Percentiles rank a stretch among this genome's conserved stretches.
Evolutionary conservation across 1,140 invertebrate genomes (phyloP).

Genomic region (Pissodes strobi): DNA sequence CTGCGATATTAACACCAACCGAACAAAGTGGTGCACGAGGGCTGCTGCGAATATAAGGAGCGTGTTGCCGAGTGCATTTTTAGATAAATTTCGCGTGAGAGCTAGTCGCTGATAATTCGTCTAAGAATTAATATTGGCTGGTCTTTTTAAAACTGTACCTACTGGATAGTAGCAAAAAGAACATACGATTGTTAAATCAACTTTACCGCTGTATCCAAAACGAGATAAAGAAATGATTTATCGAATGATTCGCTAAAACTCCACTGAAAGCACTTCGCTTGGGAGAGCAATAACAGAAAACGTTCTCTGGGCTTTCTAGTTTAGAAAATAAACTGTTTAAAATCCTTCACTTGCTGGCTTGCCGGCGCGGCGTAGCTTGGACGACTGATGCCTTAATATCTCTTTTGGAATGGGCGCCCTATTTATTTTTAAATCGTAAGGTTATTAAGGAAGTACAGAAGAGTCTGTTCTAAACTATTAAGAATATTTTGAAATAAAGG

Average conservation of each 20-base stretch:
- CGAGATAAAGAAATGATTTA: neutral
- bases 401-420: no score
- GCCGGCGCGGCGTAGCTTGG: conserved; percentile 13
- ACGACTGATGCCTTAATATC: conserved; percentile 18
- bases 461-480: no score
- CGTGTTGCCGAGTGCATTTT: conserved; percentile 14
- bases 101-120: neutral
- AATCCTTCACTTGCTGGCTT: conserved; percentile 20
- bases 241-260: conserved; percentile 7
- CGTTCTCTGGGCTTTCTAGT: conserved; percentile 21
- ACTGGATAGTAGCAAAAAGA: no score
- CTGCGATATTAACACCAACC: conserved; percentile 8
- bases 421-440: no score
- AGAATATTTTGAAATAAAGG: no score
- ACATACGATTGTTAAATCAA: no score
- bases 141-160: neutral
- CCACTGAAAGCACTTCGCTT: conserved; percentile 11
- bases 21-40: conserved; percentile 12
- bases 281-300: conserved; percentile 22
- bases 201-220: no score
- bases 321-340: conserved; percentile 22
- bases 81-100: conserved; percentile 2
- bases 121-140: neutral
- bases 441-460: no score
- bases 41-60: conserved; percentile 20